These are phyloP conservation scores for Erythrocercus mccallii DNA, from an alignment of 2,113 vertebrate genomes.

Conservation along the genomic window DNA sequence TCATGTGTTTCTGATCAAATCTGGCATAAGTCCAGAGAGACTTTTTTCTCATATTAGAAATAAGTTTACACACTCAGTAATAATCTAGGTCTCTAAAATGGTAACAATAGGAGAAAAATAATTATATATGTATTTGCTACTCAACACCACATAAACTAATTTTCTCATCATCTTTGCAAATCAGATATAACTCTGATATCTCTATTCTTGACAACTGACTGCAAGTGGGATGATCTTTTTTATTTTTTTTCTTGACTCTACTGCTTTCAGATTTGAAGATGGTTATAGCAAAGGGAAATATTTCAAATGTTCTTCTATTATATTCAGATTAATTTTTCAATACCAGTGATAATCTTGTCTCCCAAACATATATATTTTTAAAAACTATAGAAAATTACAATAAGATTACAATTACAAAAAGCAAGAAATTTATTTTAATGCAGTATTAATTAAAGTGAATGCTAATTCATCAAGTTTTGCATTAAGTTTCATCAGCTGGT, in stretches of 20 bases:
- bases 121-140: neutral
- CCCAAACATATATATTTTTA: rapidly evolving
- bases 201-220: neutral
- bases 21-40: neutral
- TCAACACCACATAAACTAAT: neutral
- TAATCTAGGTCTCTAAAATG: neutral
- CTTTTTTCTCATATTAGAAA: neutral
- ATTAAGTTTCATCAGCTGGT: neutral
- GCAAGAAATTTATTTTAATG: neutral
- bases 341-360: neutral
- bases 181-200: neutral
- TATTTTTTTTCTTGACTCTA: neutral
- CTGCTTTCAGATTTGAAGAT: neutral
- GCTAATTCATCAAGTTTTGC: neutral
- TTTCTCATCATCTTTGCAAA: neutral
- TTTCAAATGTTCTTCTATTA: neutral
- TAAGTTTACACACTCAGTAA: neutral
- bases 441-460: neutral
- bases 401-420: too few relatives aligned
- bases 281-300: neutral
- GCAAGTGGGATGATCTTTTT: neutral
- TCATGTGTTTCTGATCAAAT: neutral
- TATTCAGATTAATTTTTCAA: neutral
- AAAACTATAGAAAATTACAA: neutral
- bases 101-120: neutral